Evolutionary conservation across 64 coral and sea anemone species (phyloP), one percentile per base, ranked within the genome.

Genomic region (Catalaphyllia jardinei): DNA sequence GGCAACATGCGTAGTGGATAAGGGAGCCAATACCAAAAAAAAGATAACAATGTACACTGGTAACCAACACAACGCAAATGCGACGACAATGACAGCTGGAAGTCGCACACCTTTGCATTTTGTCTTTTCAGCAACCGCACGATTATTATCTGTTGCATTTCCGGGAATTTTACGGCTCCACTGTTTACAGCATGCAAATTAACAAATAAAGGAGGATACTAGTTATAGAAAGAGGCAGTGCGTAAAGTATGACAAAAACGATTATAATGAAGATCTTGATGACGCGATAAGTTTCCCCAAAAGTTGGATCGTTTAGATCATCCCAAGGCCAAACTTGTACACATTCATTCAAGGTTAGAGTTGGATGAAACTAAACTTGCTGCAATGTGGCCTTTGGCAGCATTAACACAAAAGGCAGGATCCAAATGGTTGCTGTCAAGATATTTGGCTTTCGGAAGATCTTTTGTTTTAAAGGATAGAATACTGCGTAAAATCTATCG

Each of bases 91-190:
- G 0, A 83, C 51, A 5, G 74, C 78, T 16, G 83, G 29, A 28
- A 90, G 49, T 82, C 89, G 60, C 22, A 91, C 83, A 12, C 86
- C 80, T 64, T 22, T 91, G 71, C 80, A 80, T 61, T 91, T 91
- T 24, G 52, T 62, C 28, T 59, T 73, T 73, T 91, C 67, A 3
- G 69, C 71, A 2, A 64, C 22, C 0, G 65, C 24, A n/a, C 22
- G 65, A 69, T 69, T 69, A 12, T 4, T 69, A 25, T n/a, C 25
- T 69, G 65, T 69, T 27, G 10, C 65, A 25, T 69, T 69, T 69
- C 65, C 65, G 9, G 22, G 65, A 22, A 69, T 69, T 27, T 28
- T 69, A 11, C 65, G 65, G 0, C 22, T 24, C 65, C 65, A 69
- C 22, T 29, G 10, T 69, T 69, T 69, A 25, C 65, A n/a, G 10